Conservation (phyloP, 2,797 vertebrate genomes). For the Rhyacichthys aspro region DNA sequence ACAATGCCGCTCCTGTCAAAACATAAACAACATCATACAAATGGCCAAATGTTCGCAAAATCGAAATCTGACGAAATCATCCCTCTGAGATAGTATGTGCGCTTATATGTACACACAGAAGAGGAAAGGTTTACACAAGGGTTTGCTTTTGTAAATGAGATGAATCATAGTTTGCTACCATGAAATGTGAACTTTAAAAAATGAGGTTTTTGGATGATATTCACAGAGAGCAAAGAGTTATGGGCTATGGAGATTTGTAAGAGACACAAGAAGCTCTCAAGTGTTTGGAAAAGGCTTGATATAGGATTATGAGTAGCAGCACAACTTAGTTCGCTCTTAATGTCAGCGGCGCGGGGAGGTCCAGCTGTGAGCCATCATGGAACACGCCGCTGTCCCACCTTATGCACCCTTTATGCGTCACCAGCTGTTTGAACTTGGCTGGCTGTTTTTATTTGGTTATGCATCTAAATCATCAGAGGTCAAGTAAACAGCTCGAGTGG, state of each 20-base stretch:
- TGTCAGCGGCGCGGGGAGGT: slow-evolving; percentile 63
- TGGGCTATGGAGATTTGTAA: slow-evolving; percentile 41
- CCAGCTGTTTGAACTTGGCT: slow-evolving; percentile 74
- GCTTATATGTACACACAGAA: slow-evolving; percentile 36
- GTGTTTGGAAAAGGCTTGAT: slow-evolving; percentile 46
- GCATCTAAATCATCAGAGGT: slow-evolving; percentile 81
- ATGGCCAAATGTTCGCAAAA: slow-evolving; percentile 59
- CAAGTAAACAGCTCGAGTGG: slow-evolving; percentile 79
- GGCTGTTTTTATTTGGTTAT: slow-evolving; percentile 79
- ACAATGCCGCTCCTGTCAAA: slow-evolving; percentile 80
- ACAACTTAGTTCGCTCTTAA: slow-evolving; percentile 34
- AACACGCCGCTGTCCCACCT: slow-evolving; percentile 70
- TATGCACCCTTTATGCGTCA: slow-evolving; percentile 73
- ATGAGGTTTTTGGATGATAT: slow-evolving; percentile 44
- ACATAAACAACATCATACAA: slow-evolving; percentile 76
- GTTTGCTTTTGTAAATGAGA: slow-evolving; percentile 40
- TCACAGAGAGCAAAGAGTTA: slow-evolving; percentile 29
- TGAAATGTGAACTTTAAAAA: slow-evolving; percentile 42
- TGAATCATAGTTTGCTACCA: slow-evolving; percentile 35
- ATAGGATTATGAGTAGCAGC: slow-evolving; percentile 44
- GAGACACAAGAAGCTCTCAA: slow-evolving; percentile 37
- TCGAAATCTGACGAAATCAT: slow-evolving; percentile 48
- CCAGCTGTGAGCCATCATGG: slow-evolving; percentile 78
- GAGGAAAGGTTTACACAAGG: slow-evolving; percentile 45
- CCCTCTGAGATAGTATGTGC: slow-evolving; percentile 40